Evolutionary conservation across 2,797 vertebrate genomes (phyloP).

Genomic region (Heliangelus exortis): DNA sequence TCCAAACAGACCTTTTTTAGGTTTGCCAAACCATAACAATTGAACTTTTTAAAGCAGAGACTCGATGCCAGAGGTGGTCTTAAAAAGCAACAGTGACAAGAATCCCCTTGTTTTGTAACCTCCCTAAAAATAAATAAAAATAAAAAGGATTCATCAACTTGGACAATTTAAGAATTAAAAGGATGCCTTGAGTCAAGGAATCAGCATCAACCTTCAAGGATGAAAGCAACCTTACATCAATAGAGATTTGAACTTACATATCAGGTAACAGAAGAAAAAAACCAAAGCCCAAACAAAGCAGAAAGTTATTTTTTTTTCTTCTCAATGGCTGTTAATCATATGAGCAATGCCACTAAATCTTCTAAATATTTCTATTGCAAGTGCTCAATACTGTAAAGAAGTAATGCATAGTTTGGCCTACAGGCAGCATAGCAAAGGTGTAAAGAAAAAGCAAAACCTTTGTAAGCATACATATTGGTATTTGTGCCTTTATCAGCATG

Average conservation of each 20-base stretch:
- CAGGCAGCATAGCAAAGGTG: not conserved
- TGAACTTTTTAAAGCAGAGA: not conserved
- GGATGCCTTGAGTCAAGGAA: not conserved
- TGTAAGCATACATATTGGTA: not conserved
- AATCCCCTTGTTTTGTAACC: not conserved
- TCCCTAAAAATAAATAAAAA: not conserved
- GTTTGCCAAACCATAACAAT: slow-evolving; percentile 29
- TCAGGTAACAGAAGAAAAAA: not conserved
- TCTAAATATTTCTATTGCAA: not conserved
- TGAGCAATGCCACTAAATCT: not conserved
- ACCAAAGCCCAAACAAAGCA: accelerated
- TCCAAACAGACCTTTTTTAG: not conserved
- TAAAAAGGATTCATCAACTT: not conserved
- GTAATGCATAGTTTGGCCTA: not conserved
- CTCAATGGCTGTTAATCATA: not conserved
- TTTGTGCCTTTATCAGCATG: not conserved
- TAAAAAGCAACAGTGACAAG: not conserved
- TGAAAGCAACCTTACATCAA: not conserved
- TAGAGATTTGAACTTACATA: not conserved
- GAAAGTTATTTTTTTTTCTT: not conserved
- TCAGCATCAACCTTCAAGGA: not conserved
- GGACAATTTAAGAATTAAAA: not conserved
- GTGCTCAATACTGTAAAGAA: not conserved
- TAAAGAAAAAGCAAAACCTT: not conserved
- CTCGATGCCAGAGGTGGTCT: not conserved